A percentile compares a stretch with the other conserved stretches of the same genome.
These are phyloP conservation scores for Aphelinus atriplicis DNA, from an alignment of 1,140 invertebrate species.

Conservation along the genomic window DNA sequence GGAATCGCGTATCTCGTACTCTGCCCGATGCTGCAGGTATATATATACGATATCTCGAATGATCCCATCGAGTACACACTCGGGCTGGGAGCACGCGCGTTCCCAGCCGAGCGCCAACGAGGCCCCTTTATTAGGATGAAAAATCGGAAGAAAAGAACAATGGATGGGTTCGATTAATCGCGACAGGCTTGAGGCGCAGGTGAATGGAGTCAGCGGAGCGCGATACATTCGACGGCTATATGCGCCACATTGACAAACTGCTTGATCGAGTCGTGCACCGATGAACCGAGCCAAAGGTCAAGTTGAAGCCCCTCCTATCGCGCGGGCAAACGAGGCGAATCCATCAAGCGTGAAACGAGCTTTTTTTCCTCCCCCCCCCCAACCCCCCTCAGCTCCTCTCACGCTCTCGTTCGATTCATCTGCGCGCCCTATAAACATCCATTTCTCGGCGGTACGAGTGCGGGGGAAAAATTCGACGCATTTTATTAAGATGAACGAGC, in stretches of 20 bases:
- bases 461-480: conserved; percentile 48
- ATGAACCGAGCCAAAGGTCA: not conserved
- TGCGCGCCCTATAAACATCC: not conserved
- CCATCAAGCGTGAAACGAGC: not conserved
- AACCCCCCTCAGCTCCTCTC: not conserved
- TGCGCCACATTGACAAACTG: conserved; percentile 3
- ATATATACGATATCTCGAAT: too few species aligned
- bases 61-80: too few species aligned
- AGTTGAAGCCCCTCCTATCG: not conserved
- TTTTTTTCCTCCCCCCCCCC: not conserved
- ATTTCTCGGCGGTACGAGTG: not conserved
- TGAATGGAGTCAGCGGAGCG: not conserved
- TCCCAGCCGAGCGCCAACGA: too few species aligned
- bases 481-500: conserved; percentile 63
- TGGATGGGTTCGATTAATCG: too few species aligned
- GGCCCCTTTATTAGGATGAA: too few species aligned
- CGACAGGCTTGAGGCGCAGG: too few species aligned
- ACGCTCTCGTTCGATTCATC: not conserved
- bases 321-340: not conserved
- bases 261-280: not conserved
- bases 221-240: not conserved
- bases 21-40: too few species aligned
- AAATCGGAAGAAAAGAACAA: too few species aligned
- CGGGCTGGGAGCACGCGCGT: too few species aligned
- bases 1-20: too few species aligned